Conservation (phyloP, 1,140 invertebrate species). For the Drosophila insularis region DNA sequence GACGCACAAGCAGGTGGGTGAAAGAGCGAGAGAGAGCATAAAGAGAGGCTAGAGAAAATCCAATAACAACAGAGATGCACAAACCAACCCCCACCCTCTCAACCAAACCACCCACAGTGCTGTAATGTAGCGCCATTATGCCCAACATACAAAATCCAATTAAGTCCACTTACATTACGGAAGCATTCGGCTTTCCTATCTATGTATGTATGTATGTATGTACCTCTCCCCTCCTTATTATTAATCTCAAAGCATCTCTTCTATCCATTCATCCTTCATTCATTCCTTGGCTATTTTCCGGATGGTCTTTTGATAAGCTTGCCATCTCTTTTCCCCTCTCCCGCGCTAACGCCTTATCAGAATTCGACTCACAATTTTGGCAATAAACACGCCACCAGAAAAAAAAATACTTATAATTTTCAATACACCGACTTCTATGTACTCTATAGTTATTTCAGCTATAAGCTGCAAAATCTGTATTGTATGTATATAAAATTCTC, state of each 20-base stretch:
- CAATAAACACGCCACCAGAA: slow-evolving; percentile 62
- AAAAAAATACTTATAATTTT: slow-evolving; percentile 29
- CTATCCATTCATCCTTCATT: slow-evolving; percentile 3
- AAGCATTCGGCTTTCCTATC: slow-evolving; percentile 36
- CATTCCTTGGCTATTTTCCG: background rate
- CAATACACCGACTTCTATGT: background rate
- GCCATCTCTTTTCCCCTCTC: slow-evolving; percentile 4
- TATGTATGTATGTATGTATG: no score
- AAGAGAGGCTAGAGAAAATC: slow-evolving; percentile 47
- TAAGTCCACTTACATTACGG: slow-evolving; percentile 53
- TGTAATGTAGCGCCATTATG: slow-evolving; percentile 53
- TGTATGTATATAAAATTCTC: no score
- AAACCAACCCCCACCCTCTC: slow-evolving; percentile 24
- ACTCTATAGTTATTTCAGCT: slow-evolving; percentile 2
- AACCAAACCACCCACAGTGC: slow-evolving; percentile 22
- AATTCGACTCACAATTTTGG: slow-evolving; percentile 29
- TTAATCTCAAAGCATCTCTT: slow-evolving; percentile 4
- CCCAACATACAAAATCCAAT: slow-evolving; percentile 62
- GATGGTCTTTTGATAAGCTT: slow-evolving; percentile 2
- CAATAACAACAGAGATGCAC: slow-evolving; percentile 57
- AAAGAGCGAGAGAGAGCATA: slow-evolving; percentile 29
- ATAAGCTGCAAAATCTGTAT: no score
- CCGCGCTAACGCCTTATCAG: slow-evolving; percentile 48
- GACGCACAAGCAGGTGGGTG: slow-evolving; percentile 73
- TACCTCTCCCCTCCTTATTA: background rate